phyloP scores from a whole-genome alignment of 2,888 invertebrate genomes.

The Epirrhoe tristata region DNA sequence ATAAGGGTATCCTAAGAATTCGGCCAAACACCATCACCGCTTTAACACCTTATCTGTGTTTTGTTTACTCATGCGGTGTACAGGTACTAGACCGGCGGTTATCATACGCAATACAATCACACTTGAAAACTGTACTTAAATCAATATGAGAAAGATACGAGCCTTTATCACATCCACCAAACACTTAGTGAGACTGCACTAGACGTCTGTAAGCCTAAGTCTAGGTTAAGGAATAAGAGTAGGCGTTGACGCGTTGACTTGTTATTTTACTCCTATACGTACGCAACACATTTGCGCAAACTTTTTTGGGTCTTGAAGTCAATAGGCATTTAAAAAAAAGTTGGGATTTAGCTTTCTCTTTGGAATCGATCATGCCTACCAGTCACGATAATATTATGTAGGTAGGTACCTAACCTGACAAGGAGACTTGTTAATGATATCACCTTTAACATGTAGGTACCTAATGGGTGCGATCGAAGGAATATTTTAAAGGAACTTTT shows the following conservation, averaged over 20 bases:
- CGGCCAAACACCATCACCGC: not conserved
- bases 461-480: not conserved
- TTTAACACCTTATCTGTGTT: slow-evolving; percentile 9
- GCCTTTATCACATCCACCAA: too few relatives aligned
- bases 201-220: too few relatives aligned
- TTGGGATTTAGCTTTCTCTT: too few relatives aligned
- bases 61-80: slow-evolving; percentile 1
- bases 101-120: slow-evolving; percentile 23
- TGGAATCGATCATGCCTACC: too few relatives aligned
- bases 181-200: too few relatives aligned
- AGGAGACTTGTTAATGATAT: not conserved
- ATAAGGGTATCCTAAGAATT: not conserved
- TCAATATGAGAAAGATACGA: slow-evolving; percentile 7
- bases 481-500: slow-evolving; percentile 1
- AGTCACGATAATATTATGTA: not conserved
- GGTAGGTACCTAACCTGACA: not conserved
- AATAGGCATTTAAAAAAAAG: too few relatives aligned
- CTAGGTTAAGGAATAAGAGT: too few relatives aligned
- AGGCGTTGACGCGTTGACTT: too few relatives aligned
- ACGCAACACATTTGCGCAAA: too few relatives aligned
- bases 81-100: not conserved
- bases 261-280: too few relatives aligned
- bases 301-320: too few relatives aligned
- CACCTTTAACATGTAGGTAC: not conserved
- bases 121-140: slow-evolving; percentile 17